These are phyloP conservation scores for Urocynchramus pylzowi DNA, from an alignment of 2,113 vertebrate genomes.

Conservation along the genomic window DNA sequence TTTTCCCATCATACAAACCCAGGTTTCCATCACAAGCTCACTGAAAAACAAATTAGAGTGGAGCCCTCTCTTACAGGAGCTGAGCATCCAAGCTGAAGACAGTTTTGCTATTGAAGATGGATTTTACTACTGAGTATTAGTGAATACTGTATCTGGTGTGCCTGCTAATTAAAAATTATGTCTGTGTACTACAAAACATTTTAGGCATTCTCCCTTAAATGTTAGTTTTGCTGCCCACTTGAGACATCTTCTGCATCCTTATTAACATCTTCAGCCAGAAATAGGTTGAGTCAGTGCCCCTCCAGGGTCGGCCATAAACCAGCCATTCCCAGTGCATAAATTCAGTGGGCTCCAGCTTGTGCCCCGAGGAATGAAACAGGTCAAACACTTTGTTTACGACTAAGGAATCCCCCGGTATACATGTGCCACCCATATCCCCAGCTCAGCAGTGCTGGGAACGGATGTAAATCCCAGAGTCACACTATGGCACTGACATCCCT, in stretches of 20 bases:
- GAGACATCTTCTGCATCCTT: constrained; percentile 42
- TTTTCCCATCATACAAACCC: not conserved
- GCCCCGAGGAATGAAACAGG: constrained; percentile 36
- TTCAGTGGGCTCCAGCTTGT: constrained; percentile 3
- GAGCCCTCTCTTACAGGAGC: not conserved
- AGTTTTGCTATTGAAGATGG: not conserved
- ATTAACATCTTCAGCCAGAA: constrained; percentile 61
- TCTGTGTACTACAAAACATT: constrained; percentile 14
- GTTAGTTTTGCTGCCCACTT: constrained; percentile 5
- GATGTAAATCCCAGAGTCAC: constrained; percentile 16
- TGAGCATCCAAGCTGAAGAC: not conserved
- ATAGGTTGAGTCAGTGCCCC: constrained; percentile 8
- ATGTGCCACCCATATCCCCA: not conserved
- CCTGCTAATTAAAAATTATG: constrained; percentile 60
- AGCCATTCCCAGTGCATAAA: constrained; percentile 58
- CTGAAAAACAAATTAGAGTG: not conserved
- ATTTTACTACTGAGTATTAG: not conserved
- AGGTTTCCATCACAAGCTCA: not conserved
- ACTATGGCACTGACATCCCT: not conserved
- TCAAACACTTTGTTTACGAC: constrained; percentile 62
- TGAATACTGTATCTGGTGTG: not conserved
- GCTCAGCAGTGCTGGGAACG: not conserved
- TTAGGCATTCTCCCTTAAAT: not conserved
- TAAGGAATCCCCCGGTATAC: constrained; percentile 6
- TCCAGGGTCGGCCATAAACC: constrained; percentile 46